Evolutionary conservation across 2,888 invertebrate genomes (phyloP).

Genomic region (Agrotis ipsilon): DNA sequence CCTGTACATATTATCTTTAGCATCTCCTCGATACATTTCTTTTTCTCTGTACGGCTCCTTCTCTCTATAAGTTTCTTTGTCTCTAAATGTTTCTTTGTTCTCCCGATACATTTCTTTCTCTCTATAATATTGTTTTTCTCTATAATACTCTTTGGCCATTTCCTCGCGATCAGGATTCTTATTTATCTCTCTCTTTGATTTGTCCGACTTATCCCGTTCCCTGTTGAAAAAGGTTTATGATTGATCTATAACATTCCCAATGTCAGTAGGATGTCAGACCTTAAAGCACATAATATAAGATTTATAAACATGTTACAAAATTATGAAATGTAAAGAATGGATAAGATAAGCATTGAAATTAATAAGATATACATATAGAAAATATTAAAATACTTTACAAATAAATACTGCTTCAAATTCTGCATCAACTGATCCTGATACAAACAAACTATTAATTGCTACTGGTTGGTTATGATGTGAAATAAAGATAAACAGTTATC

Average conservation of each 20-base stretch:
- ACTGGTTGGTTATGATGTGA: slow-evolving; percentile 16
- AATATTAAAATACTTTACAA: slow-evolving; percentile 10
- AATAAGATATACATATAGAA: not conserved
- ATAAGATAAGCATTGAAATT: slow-evolving; percentile 13
- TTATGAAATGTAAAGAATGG: slow-evolving; percentile 14
- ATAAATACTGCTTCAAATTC: slow-evolving; percentile 35
- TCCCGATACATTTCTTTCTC: slow-evolving; percentile 77
- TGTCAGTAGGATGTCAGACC: slow-evolving; percentile 76
- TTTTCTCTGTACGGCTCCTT: slow-evolving; percentile 78
- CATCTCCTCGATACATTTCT: slow-evolving; percentile 74
- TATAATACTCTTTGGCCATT: slow-evolving; percentile 87
- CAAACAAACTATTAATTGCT: slow-evolving; percentile 10
- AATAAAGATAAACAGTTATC: not conserved
- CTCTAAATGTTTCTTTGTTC: slow-evolving; percentile 80
- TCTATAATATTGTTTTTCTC: slow-evolving; percentile 87
- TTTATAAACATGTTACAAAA: slow-evolving; percentile 62
- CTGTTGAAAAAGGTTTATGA: slow-evolving; percentile 81
- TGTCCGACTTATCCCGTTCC: slow-evolving; percentile 88
- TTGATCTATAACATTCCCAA: slow-evolving; percentile 78
- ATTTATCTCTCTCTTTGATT: slow-evolving; percentile 82
- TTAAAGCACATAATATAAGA: slow-evolving; percentile 76
- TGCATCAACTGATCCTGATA: slow-evolving; percentile 36
- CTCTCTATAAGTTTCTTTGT: slow-evolving; percentile 80
- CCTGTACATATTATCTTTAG: slow-evolving; percentile 70
- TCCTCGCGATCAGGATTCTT: slow-evolving; percentile 86